Conservation (phyloP, 2,113 vertebrate species). For the Myanophis thanlyinensis region DNA sequence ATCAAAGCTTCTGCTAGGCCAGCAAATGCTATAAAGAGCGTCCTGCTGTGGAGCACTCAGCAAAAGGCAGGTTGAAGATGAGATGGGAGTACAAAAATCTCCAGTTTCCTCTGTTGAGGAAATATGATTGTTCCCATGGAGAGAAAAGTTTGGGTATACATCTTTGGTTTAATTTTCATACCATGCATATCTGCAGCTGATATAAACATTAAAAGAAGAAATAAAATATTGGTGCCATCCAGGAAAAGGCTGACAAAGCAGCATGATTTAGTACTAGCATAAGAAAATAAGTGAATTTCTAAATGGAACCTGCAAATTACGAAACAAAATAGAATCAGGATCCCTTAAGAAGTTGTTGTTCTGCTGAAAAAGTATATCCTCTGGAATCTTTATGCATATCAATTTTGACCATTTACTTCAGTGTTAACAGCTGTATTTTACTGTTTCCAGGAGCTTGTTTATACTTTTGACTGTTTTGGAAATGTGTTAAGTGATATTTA, state of each 20-base stretch:
- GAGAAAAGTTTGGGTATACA: too few relatives aligned
- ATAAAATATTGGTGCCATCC: background rate
- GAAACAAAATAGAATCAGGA: background rate
- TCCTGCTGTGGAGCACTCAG: background rate
- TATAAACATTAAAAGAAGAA: background rate
- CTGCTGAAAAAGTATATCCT: background rate
- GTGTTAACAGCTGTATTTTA: background rate
- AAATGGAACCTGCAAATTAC: background rate
- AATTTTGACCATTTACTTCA: background rate
- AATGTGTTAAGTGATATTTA: background rate
- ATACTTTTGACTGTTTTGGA: conserved; percentile 18
- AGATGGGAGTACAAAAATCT: background rate
- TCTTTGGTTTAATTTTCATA: background rate
- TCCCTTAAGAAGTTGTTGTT: background rate
- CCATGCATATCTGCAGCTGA: background rate
- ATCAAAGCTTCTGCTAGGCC: background rate
- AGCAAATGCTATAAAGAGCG: background rate
- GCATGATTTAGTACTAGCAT: background rate
- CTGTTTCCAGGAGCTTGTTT: background rate
- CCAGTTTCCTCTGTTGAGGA: background rate
- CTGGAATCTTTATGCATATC: background rate
- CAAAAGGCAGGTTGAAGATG: background rate
- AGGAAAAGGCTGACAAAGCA: background rate
- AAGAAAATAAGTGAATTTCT: background rate
- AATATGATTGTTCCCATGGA: background rate